Conservation (phyloP, 2,797 vertebrate species). For the Gallinago solitaria region DNA sequence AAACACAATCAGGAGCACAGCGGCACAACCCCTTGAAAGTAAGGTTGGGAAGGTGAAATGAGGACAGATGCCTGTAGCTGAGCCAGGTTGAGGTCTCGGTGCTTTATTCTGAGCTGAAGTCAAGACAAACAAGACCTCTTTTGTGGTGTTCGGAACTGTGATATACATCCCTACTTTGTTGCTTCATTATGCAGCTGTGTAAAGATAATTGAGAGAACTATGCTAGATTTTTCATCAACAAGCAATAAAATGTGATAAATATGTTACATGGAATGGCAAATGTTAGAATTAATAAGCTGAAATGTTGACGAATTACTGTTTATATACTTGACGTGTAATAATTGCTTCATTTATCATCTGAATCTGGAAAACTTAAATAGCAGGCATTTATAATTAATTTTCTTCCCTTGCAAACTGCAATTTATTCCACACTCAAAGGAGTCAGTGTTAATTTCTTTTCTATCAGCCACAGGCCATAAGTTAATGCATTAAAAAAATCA, state of each 20-base stretch:
- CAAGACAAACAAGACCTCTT: slow-evolving; percentile 15
- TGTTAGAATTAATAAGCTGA: slow-evolving; percentile 75
- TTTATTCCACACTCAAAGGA: slow-evolving; percentile 70
- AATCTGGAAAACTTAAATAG: slow-evolving; percentile 71
- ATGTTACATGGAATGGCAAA: slow-evolving; percentile 50
- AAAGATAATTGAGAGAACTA: slow-evolving; percentile 62
- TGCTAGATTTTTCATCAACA: slow-evolving; percentile 58
- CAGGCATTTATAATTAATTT: slow-evolving; percentile 76
- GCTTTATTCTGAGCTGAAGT: neutral
- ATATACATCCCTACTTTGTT: slow-evolving; percentile 41
- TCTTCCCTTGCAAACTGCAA: slow-evolving; percentile 63
- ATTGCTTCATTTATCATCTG: slow-evolving; percentile 78
- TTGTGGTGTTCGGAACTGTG: neutral
- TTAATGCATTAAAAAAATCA: slow-evolving; percentile 70
- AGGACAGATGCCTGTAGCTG: neutral
- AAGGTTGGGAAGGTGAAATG: neutral
- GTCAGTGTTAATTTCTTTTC: slow-evolving; percentile 71
- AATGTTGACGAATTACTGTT: slow-evolving; percentile 72
- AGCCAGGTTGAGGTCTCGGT: neutral
- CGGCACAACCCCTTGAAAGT: neutral
- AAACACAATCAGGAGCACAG: neutral
- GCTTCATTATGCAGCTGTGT: slow-evolving; percentile 59
- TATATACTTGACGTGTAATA: slow-evolving; percentile 76
- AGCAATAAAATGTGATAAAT: slow-evolving; percentile 75
- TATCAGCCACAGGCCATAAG: slow-evolving; percentile 73